These are phyloP conservation scores for Eretmocerus hayati DNA, from an alignment of 2,888 invertebrate species.

Conservation along the genomic window DNA sequence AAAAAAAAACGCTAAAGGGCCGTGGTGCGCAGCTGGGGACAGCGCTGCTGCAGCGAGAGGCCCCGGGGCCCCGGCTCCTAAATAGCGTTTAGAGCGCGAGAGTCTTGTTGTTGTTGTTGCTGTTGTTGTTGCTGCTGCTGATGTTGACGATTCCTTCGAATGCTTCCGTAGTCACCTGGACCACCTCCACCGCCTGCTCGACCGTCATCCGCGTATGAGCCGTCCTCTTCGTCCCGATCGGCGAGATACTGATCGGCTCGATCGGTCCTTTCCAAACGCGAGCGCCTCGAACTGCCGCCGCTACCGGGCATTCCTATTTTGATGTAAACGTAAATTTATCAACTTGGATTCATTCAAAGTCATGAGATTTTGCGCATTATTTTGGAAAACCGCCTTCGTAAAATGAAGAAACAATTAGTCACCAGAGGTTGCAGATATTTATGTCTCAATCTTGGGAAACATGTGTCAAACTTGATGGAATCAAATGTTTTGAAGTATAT, in stretches of 20 bases:
- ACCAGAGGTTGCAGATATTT: no score
- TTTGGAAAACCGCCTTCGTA: no score
- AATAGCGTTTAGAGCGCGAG: slow-evolving; percentile 65
- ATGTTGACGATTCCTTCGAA: slow-evolving; percentile 46
- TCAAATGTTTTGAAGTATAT: no score
- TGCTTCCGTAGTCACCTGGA: slow-evolving; percentile 36
- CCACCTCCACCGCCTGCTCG: slow-evolving; percentile 4
- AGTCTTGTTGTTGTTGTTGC: slow-evolving; percentile 33
- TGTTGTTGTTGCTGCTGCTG: slow-evolving; percentile 18
- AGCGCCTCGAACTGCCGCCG: slow-evolving; percentile 40
- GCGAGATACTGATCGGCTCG: slow-evolving; percentile 22
- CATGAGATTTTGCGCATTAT: no score
- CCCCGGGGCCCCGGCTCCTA: slow-evolving; percentile 53
- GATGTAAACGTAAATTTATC: no score
- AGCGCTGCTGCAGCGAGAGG: slow-evolving; percentile 45
- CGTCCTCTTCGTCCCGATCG: slow-evolving; percentile 20
- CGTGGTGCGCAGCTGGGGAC: slow-evolving; percentile 46
- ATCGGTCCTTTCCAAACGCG: slow-evolving; percentile 41
- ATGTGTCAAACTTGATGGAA: no score
- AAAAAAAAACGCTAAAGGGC: slow-evolving; percentile 41
- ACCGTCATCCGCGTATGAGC: slow-evolving; percentile 1
- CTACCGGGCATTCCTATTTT: slow-evolving; percentile 26
- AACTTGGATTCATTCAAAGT: no score
- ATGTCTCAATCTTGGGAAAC: no score
- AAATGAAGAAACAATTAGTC: no score